These are phyloP conservation scores for human (Homo sapiens) DNA, from an alignment of 2,113 vertebrate genomes.

Conservation along the genomic window DNA sequence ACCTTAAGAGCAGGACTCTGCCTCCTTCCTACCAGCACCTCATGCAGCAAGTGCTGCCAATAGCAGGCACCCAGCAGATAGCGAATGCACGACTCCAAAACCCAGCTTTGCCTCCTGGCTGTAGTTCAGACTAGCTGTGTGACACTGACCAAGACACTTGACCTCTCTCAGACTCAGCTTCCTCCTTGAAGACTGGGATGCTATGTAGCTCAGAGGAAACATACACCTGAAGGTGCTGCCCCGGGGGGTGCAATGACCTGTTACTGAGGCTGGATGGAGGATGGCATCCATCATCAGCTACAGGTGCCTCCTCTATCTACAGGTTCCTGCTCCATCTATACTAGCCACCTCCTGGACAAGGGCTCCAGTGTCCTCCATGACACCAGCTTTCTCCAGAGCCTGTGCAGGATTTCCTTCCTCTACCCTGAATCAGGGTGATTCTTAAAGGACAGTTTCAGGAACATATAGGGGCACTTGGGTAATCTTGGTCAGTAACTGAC, in stretches of 20 bases:
- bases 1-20: not conserved
- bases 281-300: not conserved
- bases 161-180: not conserved
- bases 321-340: not conserved
- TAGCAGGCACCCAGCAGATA: not conserved
- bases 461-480: not conserved
- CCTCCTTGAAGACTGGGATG: not conserved
- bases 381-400: not conserved
- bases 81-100: not conserved
- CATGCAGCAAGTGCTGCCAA: not conserved
- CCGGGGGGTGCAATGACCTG: not conserved
- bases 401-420: not conserved
- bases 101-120: not conserved
- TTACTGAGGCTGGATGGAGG: not conserved
- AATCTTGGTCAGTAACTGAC: not conserved
- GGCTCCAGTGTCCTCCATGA: not conserved
- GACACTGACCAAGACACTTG: not conserved
- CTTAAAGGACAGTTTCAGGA: not conserved
- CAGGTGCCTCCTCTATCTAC: not conserved
- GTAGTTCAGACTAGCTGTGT: not conserved
- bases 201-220: not conserved
- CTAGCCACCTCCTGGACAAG: not conserved
- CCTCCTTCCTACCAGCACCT: not conserved
- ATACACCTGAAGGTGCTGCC: not conserved
- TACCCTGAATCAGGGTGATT: not conserved